These are phyloP conservation scores for Aegotheles bennettii DNA, from an alignment of 2,113 vertebrate species.

Conservation along the genomic window DNA sequence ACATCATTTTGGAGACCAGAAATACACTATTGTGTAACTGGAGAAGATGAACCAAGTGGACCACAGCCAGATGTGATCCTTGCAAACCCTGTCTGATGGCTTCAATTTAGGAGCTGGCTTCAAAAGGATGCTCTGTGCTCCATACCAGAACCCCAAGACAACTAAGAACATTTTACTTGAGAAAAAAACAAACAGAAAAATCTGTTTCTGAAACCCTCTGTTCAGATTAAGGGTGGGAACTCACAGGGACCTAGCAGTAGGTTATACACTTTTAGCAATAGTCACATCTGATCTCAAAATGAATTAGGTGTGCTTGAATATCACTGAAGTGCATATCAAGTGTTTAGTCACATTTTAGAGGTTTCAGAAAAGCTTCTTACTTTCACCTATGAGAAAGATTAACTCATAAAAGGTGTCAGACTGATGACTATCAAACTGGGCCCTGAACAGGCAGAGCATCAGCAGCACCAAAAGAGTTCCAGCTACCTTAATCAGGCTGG, in stretches of 20 bases:
- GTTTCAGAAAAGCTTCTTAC: neutral
- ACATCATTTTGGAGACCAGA: neutral
- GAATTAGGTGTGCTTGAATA: neutral
- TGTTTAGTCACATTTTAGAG: neutral
- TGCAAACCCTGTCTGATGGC: neutral
- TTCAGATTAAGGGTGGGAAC: neutral
- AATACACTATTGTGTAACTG: neutral
- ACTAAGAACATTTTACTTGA: neutral
- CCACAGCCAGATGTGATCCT: neutral
- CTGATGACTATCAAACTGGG: neutral
- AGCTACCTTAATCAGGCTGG: neutral
- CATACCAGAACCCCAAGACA: neutral
- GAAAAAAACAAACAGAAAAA: neutral
- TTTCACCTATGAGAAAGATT: neutral
- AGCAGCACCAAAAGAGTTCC: neutral
- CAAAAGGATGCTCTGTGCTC: neutral
- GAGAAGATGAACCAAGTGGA: neutral
- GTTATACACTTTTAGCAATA: neutral
- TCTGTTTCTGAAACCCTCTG: neutral
- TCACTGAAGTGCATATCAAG: neutral
- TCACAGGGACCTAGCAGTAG: neutral
- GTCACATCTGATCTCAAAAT: neutral
- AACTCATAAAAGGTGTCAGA: neutral
- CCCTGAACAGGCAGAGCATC: neutral
- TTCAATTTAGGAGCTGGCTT: neutral